Evolutionary conservation across 2,113 vertebrate species (phyloP), one percentile per base, ranked within the genome.

Genomic region (Ptilorrhoa leucosticta): DNA sequence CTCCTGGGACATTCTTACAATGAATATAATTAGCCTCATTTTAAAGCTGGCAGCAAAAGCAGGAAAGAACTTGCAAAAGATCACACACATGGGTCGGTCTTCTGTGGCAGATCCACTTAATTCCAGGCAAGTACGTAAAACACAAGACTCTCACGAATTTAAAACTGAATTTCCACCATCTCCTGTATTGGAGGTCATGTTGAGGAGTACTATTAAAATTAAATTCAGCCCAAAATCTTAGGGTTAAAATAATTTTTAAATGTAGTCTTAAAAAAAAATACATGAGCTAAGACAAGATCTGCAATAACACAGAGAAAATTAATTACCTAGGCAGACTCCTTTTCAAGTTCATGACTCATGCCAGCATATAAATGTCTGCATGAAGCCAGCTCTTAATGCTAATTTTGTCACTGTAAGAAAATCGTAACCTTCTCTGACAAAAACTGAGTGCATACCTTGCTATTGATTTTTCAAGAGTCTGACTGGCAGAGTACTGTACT

Each of bases 331-430:
- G 77, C 94, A 95, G 90, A 85, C 87, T 96, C 39, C 45, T 91
- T 93, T 85, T 96, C 75, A 91, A 88, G 89, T 97, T 96, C 78
- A 77, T 96, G 94, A 96, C 91, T 97, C 95, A 97, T 93, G 58
- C 61, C 73, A 96, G 95, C 87, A 80, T 91, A 91, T 65, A 91
- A 96, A 96, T 79, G 84, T 57, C 94, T 95, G 61, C 7, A 7
- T 87, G 81, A 96, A 95, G 81, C 44, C 65, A 94, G 89, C 61
- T 91, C 70, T 89, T 72, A 84, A 91, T 50, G 78, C 75, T 96
- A 95, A 96, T 96, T 91, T 85, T 87, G 82, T 89, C 92, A 42
- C 81, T 85, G 44, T 72, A 89, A 93, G 77, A 96, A 96, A 95
- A 94, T 64, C 4, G 2, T 64, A 95, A 94, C 37, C 37, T 84